Base-by-base conservation (phyloP, 2,888 invertebrate genomes). In the Nyleta sp. region DNA sequence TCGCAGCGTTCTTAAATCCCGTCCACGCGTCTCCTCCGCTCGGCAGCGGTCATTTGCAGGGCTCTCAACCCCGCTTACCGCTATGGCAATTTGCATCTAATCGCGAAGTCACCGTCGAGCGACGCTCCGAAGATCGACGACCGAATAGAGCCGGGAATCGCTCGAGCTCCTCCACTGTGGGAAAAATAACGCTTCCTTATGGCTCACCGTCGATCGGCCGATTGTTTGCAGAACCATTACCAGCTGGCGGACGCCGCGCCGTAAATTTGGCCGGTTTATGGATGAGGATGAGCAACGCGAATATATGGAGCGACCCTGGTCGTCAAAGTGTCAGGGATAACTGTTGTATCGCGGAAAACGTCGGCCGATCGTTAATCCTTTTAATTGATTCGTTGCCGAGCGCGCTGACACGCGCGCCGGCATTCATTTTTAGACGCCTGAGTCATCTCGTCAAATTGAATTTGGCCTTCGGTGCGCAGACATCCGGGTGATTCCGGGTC, bases 61-160 rank as follows among this genome's bases (percentile, higher is more conserved):
- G 72, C 24, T 50, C 50, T 38, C 59, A 76, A 79, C 62, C 77
- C 68, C 52, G 52, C 78, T 60, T 82, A 83, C 83, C 82, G 84
- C 83, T 83, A 84, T 70, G 42, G 81, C 78, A 81, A 83, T 84
- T 83, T 83, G 82, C 84, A 84, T 83, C 83, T 83, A 83, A 83
- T 83, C 80, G 83, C 75, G 70, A 80, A 82, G 82, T 83, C 82
- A 79, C 71, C 65, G 76, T 67, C 71, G 78, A 78, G 44, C 74
- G 72, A 60, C 40, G 70, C 67, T 57, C 52, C 55, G 62, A 77
- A 77, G 81, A 81, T 81, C 81, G 81, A 77, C 71, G 80, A 76
- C 75, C 80, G 79, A 67, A 15, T 44, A 31, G 38, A 42, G 50
- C 57, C 40, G 13, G 48, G 52, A 38, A 70, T 70, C 71, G 77